Evolutionary conservation across 2,797 vertebrate species (phyloP).

Genomic region (Sarcoramphus papa): DNA sequence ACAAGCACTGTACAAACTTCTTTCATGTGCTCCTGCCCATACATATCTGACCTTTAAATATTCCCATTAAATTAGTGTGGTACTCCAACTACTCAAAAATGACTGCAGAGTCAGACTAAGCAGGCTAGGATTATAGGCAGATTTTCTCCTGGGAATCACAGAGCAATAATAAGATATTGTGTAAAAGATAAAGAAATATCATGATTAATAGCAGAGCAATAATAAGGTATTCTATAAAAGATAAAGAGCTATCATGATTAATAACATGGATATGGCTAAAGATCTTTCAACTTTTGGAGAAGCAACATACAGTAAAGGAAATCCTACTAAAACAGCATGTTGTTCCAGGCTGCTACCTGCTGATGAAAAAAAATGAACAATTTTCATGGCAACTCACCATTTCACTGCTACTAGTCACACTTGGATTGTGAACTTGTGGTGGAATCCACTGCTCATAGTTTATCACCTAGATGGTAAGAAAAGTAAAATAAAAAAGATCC

Average conservation of each 20-base stretch:
- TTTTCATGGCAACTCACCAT: conserved; percentile 43
- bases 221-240: background rate
- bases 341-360: background rate
- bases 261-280: background rate
- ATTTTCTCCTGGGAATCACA: background rate
- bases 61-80: background rate
- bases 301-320: background rate
- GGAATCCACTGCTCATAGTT: conserved; percentile 68
- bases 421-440: background rate
- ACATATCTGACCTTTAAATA: background rate
- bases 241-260: background rate
- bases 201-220: background rate
- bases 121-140: background rate
- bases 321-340: background rate
- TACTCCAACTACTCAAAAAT: background rate
- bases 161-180: background rate
- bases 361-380: background rate
- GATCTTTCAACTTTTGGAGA: background rate
- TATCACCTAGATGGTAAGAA: conserved; percentile 35
- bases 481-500: background rate
- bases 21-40: background rate
- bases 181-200: background rate
- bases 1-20: background rate
- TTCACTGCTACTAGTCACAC: background rate
- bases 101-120: background rate